Conservation (phyloP, 2,113 vertebrate genomes). For the Tupaia chinensis region DNA sequence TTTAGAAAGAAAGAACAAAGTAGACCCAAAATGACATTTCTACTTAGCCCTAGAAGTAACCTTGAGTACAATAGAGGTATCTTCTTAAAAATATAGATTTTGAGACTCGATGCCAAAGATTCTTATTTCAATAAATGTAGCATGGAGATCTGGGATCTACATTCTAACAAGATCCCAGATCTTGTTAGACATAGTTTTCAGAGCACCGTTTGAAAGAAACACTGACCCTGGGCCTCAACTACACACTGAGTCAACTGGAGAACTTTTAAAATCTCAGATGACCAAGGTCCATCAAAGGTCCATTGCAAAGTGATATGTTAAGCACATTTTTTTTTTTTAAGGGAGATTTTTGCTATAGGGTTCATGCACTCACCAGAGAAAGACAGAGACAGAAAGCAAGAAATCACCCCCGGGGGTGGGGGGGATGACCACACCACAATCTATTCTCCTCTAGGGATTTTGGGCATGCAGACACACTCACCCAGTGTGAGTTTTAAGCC, state of each 20-base stretch:
- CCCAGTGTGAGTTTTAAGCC: too few species aligned
- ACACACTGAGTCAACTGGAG: rapidly evolving
- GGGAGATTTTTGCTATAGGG: too few species aligned
- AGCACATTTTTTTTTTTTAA: too few species aligned
- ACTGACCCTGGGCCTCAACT: neutral
- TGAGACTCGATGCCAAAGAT: neutral
- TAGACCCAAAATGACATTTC: neutral
- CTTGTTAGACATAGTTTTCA: neutral
- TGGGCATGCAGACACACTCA: too few species aligned
- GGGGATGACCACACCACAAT: too few species aligned
- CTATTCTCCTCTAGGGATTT: too few species aligned
- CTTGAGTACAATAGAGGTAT: neutral
- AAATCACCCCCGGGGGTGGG: too few species aligned
- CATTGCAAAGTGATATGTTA: neutral
- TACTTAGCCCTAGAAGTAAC: neutral
- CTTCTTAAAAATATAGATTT: neutral
- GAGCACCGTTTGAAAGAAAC: neutral
- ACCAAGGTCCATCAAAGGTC: neutral
- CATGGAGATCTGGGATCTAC: neutral
- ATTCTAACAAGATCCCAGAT: neutral
- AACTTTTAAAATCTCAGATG: neutral
- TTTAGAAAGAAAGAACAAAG: neutral
- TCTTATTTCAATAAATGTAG: neutral
- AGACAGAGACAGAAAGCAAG: too few species aligned
- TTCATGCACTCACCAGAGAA: too few species aligned